Evolutionary conservation across 2,888 invertebrate genomes (phyloP).

Genomic region (Phalera bucephala): DNA sequence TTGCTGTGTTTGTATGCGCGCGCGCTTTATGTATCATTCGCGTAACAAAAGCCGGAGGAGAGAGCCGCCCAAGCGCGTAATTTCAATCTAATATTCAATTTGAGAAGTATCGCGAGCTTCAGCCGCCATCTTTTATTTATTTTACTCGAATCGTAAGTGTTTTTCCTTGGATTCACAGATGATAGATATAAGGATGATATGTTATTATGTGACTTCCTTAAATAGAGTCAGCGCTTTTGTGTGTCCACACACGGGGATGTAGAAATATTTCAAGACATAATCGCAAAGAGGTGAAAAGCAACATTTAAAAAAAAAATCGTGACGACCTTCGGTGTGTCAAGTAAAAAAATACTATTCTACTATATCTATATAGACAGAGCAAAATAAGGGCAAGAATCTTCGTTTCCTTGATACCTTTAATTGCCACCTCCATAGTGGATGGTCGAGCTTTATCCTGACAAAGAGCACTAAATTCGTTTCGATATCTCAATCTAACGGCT

Average conservation of each 20-base stretch:
- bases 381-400: too few species aligned
- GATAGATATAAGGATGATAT: conserved; percentile 38
- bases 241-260: neutral
- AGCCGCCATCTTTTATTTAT: conserved; percentile 73
- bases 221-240: conserved; percentile 12
- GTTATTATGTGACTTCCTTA: conserved; percentile 33
- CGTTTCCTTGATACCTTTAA: too few species aligned
- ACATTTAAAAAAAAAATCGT: too few species aligned
- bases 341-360: too few species aligned
- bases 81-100: conserved; percentile 82
- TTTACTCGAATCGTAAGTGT: conserved; percentile 55
- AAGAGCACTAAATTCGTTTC: conserved; percentile 53
- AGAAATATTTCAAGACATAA: conserved; percentile 2
- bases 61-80: conserved; percentile 76
- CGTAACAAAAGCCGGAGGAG: conserved; percentile 75
- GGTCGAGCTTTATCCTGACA: conserved; percentile 34
- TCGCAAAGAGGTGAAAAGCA: too few species aligned
- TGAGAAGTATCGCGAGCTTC: conserved; percentile 71
- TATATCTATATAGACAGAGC: too few species aligned
- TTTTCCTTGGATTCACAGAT: conserved; percentile 55
- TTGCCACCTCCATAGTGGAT: too few species aligned
- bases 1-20: conserved; percentile 79
- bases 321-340: too few species aligned
- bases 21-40: conserved; percentile 78
- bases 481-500: conserved; percentile 55